phyloP scores from a whole-genome alignment of 2,113 vertebrate genomes.

The Actinemys pallida region DNA sequence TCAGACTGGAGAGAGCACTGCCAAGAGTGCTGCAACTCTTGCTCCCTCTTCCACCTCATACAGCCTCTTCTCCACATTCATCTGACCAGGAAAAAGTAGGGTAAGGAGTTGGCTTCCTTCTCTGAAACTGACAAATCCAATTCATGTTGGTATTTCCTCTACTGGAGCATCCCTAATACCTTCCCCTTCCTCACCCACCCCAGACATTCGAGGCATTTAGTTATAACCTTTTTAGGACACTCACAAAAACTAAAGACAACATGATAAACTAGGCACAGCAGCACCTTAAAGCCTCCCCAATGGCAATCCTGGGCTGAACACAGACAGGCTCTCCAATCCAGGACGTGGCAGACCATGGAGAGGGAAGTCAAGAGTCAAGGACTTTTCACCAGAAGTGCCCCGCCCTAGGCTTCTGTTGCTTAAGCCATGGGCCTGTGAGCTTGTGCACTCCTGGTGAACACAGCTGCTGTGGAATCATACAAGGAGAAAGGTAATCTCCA shows the following conservation, averaged over 20 bases:
- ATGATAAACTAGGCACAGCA: not conserved
- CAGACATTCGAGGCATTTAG: not conserved
- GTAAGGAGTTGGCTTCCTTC: not conserved
- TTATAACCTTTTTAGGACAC: not conserved
- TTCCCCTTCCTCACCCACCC: not conserved
- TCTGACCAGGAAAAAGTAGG: not conserved
- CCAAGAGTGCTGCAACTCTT: not conserved
- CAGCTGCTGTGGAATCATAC: not conserved
- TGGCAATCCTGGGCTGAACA: not conserved
- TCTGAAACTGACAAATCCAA: not conserved
- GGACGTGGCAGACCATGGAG: not conserved
- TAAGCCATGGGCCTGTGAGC: not conserved
- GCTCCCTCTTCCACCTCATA: not conserved
- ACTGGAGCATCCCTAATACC: not conserved
- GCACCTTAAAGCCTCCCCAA: not conserved
- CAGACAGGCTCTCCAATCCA: not conserved
- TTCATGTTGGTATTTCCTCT: not conserved
- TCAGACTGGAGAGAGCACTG: not conserved
- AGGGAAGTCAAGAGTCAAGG: no score
- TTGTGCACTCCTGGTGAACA: not conserved
- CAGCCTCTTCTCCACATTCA: not conserved
- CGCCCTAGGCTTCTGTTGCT: not conserved
- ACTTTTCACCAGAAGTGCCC: not conserved
- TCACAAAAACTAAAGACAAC: not conserved
- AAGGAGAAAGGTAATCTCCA: not conserved